Percentiles rank a stretch among this genome's conserved stretches.
Evolutionary conservation across 2,797 vertebrate genomes (phyloP).

Genomic region (Acropternis orthonyx): DNA sequence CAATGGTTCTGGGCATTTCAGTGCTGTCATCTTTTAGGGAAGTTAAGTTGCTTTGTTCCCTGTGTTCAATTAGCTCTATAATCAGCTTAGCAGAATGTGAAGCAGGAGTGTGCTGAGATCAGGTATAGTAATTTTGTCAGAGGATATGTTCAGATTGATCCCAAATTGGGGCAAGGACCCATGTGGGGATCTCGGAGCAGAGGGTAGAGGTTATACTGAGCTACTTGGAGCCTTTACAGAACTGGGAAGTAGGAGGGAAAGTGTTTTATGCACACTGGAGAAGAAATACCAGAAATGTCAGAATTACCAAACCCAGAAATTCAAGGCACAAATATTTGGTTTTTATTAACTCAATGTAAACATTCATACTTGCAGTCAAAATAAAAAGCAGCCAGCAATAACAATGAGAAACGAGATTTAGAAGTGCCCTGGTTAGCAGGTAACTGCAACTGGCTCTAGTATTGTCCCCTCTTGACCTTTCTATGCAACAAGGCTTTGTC

Average conservation of each 20-base stretch:
- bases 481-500: not conserved
- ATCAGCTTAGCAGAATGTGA: conserved; percentile 50
- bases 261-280: not conserved
- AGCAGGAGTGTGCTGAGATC: not conserved
- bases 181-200: not conserved
- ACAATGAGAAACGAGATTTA: not conserved
- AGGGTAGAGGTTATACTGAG: not conserved
- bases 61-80: conserved; percentile 33
- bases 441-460: not conserved
- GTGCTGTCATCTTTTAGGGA: conserved; percentile 44
- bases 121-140: conserved; percentile 17
- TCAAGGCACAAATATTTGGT: not conserved
- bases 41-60: conserved; percentile 53
- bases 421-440: not conserved
- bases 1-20: conserved; percentile 25
- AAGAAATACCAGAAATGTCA: not conserved
- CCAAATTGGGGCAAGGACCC: conserved; percentile 13
- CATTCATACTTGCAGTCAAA: not conserved
- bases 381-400: not conserved
- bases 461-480: not conserved
- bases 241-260: not conserved
- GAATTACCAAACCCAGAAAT: not conserved
- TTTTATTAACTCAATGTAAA: not conserved
- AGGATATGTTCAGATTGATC: conserved; percentile 46
- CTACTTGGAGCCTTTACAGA: not conserved